Percentiles rank a stretch among this genome's conserved stretches.
Evolutionary conservation across 2,113 vertebrate species (phyloP).

Genomic region (Hemiscyllium ocellatum): DNA sequence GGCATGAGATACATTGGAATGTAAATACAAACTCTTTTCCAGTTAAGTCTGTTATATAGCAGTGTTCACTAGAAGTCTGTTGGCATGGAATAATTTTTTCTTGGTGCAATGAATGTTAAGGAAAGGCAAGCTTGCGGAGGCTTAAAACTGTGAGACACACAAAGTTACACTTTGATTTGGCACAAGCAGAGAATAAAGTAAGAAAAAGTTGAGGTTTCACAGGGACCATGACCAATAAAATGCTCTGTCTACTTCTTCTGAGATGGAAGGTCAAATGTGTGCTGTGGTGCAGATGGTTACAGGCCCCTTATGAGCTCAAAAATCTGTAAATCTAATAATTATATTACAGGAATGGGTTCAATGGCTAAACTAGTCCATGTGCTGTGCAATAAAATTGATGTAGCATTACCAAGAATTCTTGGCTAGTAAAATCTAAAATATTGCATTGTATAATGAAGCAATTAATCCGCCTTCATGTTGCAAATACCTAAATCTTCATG

Average conservation of each 20-base stretch:
- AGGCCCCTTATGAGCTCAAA: neutral
- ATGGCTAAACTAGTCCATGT: neutral
- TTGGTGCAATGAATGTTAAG: slow-evolving; percentile 1
- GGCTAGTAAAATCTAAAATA: neutral
- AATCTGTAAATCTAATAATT: neutral
- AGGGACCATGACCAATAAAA: neutral
- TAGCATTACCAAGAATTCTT: neutral
- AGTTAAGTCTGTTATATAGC: neutral
- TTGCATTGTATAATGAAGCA: neutral
- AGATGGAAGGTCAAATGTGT: neutral
- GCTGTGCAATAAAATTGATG: neutral
- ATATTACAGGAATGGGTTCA: neutral
- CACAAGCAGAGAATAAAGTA: neutral
- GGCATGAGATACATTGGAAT: neutral
- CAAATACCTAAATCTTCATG: neutral
- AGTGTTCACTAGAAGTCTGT: neutral
- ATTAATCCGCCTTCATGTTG: neutral
- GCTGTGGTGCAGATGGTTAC: neutral
- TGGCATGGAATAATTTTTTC: neutral
- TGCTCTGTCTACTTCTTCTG: neutral
- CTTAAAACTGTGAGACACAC: neutral
- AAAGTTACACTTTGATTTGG: slow-evolving; percentile 2
- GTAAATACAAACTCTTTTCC: neutral
- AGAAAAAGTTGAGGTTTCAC: neutral
- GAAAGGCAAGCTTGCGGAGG: neutral